phyloP scores from a whole-genome alignment of 2,113 vertebrate genomes.

The Psittacus erithacus region DNA sequence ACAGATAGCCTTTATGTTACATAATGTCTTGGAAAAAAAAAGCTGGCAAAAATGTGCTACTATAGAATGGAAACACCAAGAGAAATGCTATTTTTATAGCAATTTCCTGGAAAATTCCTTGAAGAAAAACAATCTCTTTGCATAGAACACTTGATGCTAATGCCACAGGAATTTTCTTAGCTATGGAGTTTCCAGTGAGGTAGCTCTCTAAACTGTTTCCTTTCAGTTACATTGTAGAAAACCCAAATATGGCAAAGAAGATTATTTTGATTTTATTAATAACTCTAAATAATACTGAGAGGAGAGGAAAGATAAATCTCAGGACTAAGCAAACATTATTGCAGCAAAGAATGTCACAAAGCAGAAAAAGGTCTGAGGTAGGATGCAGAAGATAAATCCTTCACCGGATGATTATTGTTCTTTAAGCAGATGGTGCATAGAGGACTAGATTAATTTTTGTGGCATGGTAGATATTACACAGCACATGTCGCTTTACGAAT shows the following conservation, averaged over 20 bases:
- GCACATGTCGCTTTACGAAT: slow-evolving; percentile 14
- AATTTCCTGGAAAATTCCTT: slow-evolving; percentile 27
- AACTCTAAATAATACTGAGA: neutral
- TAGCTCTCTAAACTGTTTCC: slow-evolving; percentile 31
- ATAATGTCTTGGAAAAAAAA: slow-evolving; percentile 14
- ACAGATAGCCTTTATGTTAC: slow-evolving; percentile 19
- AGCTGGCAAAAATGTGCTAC: neutral
- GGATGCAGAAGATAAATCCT: neutral
- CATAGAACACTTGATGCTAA: neutral
- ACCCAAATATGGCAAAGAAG: neutral
- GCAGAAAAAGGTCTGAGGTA: neutral
- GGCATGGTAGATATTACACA: neutral
- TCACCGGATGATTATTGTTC: neutral
- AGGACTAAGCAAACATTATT: neutral
- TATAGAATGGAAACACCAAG: slow-evolving; percentile 27
- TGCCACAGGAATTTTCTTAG: slow-evolving; percentile 30
- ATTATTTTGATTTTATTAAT: slow-evolving; percentile 14
- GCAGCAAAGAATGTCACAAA: neutral
- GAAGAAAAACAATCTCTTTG: slow-evolving; percentile 40
- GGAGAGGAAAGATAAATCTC: neutral
- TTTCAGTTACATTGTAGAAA: slow-evolving; percentile 10
- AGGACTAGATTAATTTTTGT: neutral
- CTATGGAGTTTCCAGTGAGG: slow-evolving; percentile 32
- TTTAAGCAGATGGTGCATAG: neutral
- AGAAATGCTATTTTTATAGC: slow-evolving; percentile 17